These are phyloP conservation scores for Triplophysa yarkandensis DNA, from an alignment of 2,797 vertebrate species.

Conservation along the genomic window DNA sequence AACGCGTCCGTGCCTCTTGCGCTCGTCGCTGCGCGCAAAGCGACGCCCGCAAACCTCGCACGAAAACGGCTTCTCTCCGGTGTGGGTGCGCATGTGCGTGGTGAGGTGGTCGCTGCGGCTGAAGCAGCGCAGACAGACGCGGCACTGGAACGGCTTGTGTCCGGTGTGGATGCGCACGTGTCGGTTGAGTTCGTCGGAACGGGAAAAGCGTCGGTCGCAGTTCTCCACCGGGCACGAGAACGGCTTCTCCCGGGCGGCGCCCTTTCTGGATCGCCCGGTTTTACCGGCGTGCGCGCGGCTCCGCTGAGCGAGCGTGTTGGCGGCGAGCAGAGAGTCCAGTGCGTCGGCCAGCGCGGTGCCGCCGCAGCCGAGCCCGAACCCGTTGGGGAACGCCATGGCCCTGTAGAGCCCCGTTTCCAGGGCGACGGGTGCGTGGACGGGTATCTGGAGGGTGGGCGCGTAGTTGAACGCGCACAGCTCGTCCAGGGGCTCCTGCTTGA, in stretches of 20 bases:
- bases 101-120: conserved; percentile 97
- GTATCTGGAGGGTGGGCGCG: conserved; percentile 55
- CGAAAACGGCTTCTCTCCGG: conserved; percentile 93
- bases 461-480: conserved; percentile 48
- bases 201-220: conserved; percentile 89
- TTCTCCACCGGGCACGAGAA: conserved; percentile 84
- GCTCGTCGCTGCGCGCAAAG: conserved; percentile 90
- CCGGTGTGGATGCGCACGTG: conserved; percentile 95
- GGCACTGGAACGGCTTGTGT: conserved; percentile 94
- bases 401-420: conserved; percentile 59
- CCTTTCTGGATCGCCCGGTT: conserved; percentile 72
- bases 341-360: conserved; percentile 57
- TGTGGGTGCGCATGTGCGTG: conserved; percentile 95
- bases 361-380: conserved; percentile 44
- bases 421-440: conserved; percentile 56
- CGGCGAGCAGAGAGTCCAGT: conserved; percentile 71
- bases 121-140: conserved; percentile 91
- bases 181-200: conserved; percentile 91
- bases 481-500: conserved; percentile 74
- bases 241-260: conserved; percentile 81
- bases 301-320: conserved; percentile 67
- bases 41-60: conserved; percentile 91
- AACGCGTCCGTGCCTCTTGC: conserved; percentile 91
- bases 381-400: conserved; percentile 39
- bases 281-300: conserved; percentile 62